Conservation (phyloP, 2,797 vertebrate species). For the Monodelphis domestica region DNA sequence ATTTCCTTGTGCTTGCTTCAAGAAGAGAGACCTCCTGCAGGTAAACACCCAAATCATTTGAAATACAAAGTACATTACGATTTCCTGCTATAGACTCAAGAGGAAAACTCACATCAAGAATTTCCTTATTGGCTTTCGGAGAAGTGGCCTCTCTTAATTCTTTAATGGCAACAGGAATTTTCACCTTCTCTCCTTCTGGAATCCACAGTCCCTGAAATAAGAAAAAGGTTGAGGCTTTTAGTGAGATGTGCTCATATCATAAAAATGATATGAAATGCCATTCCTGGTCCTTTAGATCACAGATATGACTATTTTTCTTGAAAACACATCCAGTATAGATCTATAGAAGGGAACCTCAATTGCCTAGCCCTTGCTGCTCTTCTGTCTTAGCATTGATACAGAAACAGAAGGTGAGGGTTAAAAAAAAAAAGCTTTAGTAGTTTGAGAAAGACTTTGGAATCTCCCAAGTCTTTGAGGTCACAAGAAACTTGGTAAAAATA, state of each 20-base stretch:
- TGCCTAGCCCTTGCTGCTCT: too few species aligned
- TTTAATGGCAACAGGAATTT: constrained; percentile 99
- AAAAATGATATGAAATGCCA: background rate
- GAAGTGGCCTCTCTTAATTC: constrained; percentile 97
- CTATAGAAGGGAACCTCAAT: background rate
- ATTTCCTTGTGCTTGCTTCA: background rate
- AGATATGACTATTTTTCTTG: background rate
- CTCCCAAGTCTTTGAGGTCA: background rate
- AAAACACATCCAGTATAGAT: background rate
- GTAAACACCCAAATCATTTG: background rate
- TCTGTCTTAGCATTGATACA: too few species aligned
- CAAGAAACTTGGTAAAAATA: too few species aligned
- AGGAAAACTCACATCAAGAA: constrained; percentile 93
- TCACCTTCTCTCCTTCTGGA: constrained; percentile 98
- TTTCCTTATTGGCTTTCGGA: constrained; percentile 98
- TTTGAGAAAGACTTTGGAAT: background rate
- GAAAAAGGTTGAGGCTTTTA: background rate
- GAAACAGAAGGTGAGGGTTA: too few species aligned
- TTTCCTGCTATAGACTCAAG: constrained; percentile 20
- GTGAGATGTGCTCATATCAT: rapidly evolving
- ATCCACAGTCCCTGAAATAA: constrained; percentile 95
- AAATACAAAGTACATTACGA: background rate
- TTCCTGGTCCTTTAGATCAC: background rate
- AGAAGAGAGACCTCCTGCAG: background rate
- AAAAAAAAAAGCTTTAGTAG: background rate